A percentile compares a stretch with the other conserved stretches of the same genome.
Conservation (phyloP, 2,113 vertebrate genomes). For the Pipa parva region DNA sequence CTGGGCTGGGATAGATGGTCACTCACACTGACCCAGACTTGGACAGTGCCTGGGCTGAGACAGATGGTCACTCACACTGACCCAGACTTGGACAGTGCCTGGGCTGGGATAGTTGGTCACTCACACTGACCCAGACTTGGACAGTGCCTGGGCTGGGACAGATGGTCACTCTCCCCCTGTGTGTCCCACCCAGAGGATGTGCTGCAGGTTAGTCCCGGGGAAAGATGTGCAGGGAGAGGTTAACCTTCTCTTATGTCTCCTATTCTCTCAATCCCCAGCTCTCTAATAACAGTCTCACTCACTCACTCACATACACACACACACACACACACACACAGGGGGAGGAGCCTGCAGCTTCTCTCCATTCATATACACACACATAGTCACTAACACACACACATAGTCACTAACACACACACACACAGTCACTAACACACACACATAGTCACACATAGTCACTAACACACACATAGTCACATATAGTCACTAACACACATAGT, state of each 20-base stretch:
- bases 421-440: too few relatives aligned
- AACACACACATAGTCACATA: too few relatives aligned
- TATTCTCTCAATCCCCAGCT: conserved; percentile 69
- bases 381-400: too few relatives aligned
- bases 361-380: too few relatives aligned
- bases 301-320: not conserved
- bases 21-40: not conserved
- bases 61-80: not conserved
- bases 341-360: too few relatives aligned
- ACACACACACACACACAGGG: not conserved
- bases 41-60: not conserved
- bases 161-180: too few relatives aligned
- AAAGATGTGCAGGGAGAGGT: conserved; percentile 52
- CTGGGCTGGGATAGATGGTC: not conserved
- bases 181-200: too few relatives aligned
- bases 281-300: conserved; percentile 68
- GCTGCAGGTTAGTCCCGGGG: conserved; percentile 12
- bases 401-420: too few relatives aligned
- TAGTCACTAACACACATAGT: too few relatives aligned
- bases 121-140: not conserved
- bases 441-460: too few relatives aligned
- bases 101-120: not conserved
- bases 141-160: too few relatives aligned
- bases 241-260: conserved; percentile 72
- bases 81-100: not conserved